Percentiles rank a stretch among this genome's conserved stretches.
phyloP scores from a whole-genome alignment of 2,888 invertebrate species.

The Cephus rjabovi region DNA sequence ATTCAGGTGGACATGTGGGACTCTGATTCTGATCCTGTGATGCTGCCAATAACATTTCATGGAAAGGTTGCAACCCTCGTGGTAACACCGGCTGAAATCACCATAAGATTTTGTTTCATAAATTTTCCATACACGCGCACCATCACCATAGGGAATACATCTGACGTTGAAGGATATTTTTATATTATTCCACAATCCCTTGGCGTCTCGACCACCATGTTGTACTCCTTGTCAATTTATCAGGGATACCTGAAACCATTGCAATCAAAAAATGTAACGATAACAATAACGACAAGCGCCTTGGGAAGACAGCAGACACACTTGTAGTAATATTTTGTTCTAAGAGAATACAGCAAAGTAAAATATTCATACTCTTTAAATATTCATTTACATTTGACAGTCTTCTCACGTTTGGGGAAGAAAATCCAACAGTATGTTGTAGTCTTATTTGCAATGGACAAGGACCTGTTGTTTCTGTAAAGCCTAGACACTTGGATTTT shows the following conservation, averaged over 20 bases:
- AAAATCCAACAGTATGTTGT: conserved; percentile 60
- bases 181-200: conserved; percentile 56
- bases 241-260: conserved; percentile 64
- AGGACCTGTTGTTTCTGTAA: conserved; percentile 76
- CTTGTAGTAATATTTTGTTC: no score
- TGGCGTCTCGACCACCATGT: conserved; percentile 19
- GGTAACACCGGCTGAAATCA: conserved; percentile 69
- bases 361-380: neutral
- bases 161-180: conserved; percentile 69
- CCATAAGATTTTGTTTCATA: conserved; percentile 72
- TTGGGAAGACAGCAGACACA: conserved; percentile 66
- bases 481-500: conserved; percentile 74
- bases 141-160: conserved; percentile 68
- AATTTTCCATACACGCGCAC: conserved; percentile 69
- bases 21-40: conserved; percentile 70
- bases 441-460: conserved; percentile 71
- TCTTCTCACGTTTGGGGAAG: conserved; percentile 65
- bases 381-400: conserved; percentile 27
- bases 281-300: conserved; percentile 66
- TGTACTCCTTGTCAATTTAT: conserved; percentile 48
- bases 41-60: conserved; percentile 69
- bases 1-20: conserved; percentile 72
- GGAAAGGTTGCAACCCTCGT: conserved; percentile 69
- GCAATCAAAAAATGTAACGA: conserved; percentile 64
- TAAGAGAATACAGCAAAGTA: no score